These are phyloP conservation scores for Junonia oenone DNA, from an alignment of 2,888 invertebrate species.

Conservation along the genomic window DNA sequence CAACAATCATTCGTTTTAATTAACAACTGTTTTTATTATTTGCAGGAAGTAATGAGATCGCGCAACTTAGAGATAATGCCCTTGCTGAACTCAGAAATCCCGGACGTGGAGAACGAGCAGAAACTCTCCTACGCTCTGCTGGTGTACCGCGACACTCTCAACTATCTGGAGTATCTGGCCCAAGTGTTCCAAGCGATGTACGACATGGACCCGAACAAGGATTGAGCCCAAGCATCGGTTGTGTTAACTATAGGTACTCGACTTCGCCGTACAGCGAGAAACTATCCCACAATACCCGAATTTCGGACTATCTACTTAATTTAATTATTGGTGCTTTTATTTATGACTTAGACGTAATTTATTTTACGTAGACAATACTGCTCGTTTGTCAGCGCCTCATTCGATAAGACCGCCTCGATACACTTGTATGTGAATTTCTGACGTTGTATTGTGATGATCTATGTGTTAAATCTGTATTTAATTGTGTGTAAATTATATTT, in stretches of 20 bases:
- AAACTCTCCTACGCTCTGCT: slow-evolving; percentile 44
- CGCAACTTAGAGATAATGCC: slow-evolving; percentile 50
- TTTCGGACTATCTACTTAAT: slow-evolving; percentile 34
- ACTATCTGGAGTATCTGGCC: slow-evolving; percentile 59
- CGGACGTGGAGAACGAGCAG: slow-evolving; percentile 43
- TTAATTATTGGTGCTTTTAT: slow-evolving; percentile 34
- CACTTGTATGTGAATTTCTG: neutral
- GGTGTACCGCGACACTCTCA: slow-evolving; percentile 62
- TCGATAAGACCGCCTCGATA: slow-evolving; percentile 14
- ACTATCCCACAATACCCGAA: slow-evolving; percentile 22
- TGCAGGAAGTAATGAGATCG: slow-evolving; percentile 58
- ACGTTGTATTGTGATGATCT: slow-evolving; percentile 1
- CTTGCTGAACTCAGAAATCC: slow-evolving; percentile 51
- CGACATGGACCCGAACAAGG: slow-evolving; percentile 35
- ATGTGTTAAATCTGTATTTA: slow-evolving; percentile 10
- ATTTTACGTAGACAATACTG: slow-evolving; percentile 26
- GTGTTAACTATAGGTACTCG: slow-evolving; percentile 35
- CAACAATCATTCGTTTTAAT: too few relatives aligned
- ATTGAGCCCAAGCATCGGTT: slow-evolving; percentile 39
- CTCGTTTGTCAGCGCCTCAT: neutral
- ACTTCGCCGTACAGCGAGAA: slow-evolving; percentile 22
- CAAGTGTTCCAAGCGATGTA: slow-evolving; percentile 58
- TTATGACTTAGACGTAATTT: slow-evolving; percentile 28
- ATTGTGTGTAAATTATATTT: slow-evolving; percentile 11
- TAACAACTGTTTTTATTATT: slow-evolving; percentile 26